These are phyloP conservation scores for Lagocephalus sceleratus DNA, from an alignment of 2,797 vertebrate genomes.

Conservation along the genomic window DNA sequence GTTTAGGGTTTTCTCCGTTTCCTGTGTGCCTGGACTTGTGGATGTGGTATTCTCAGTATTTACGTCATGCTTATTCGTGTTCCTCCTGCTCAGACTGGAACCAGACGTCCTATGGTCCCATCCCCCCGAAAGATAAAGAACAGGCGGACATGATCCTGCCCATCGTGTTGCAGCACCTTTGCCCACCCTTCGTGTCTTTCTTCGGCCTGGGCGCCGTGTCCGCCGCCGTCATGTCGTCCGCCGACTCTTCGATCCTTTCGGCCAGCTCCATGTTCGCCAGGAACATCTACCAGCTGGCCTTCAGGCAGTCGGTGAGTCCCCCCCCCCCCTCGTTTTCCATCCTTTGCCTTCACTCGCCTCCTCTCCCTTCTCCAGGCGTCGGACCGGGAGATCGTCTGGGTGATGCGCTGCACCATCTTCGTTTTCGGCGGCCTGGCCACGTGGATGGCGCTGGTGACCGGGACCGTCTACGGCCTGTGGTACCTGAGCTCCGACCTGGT, in stretches of 20 bases:
- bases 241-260: constrained; percentile 96
- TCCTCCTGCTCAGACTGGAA: constrained; percentile 85
- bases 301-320: constrained; percentile 89
- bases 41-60: not conserved
- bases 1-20: no score
- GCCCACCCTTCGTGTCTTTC: constrained; percentile 91
- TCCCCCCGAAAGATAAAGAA: constrained; percentile 80
- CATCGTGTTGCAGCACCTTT: constrained; percentile 93
- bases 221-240: constrained; percentile 97
- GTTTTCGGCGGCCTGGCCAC: constrained; percentile 93
- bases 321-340: no score
- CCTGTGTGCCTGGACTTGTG: not conserved
- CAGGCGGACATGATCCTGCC: constrained; percentile 96
- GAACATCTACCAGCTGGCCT: constrained; percentile 95
- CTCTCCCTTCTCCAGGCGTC: constrained; percentile 79
- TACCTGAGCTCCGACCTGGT: constrained; percentile 97
- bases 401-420: constrained; percentile 93
- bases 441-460: constrained; percentile 90
- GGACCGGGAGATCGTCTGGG: constrained; percentile 94
- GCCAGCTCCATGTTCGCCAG: constrained; percentile 98
- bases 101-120: constrained; percentile 81
- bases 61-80: not conserved
- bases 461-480: constrained; percentile 95
- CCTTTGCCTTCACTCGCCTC: not conserved
- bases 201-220: constrained; percentile 95